A percentile compares a stretch with the other conserved stretches of the same genome.
These are phyloP conservation scores for Diglossa cyanea DNA, from an alignment of 2,797 vertebrate genomes.

Conservation along the genomic window DNA sequence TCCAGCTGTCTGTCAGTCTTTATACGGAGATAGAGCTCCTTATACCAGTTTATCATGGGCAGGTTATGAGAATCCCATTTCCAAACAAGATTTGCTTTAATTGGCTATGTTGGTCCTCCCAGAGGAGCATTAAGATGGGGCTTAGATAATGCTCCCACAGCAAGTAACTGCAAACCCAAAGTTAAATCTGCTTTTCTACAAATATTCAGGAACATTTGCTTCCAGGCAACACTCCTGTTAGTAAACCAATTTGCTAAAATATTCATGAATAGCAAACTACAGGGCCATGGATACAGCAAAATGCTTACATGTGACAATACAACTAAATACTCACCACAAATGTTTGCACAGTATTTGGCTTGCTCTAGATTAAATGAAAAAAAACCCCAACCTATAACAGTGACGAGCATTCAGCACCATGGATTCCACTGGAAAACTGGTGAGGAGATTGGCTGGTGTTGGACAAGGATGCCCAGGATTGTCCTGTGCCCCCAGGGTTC, in stretches of 20 bases:
- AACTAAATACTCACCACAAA: background rate
- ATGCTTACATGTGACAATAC: background rate
- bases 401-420: fast-evolving
- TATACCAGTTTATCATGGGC: background rate
- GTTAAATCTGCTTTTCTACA: background rate
- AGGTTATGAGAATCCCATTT: background rate
- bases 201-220: slow-evolving; percentile 33
- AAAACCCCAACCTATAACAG: fast-evolving
- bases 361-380: background rate
- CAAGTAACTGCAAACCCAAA: background rate
- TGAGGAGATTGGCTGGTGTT: background rate
- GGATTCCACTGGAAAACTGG: background rate
- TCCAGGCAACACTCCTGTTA: slow-evolving; percentile 21
- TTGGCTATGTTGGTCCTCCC: background rate
- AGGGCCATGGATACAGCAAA: background rate
- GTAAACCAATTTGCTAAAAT: slow-evolving; percentile 54
- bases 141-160: background rate
- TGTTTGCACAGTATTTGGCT: background rate
- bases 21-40: background rate
- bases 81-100: background rate
- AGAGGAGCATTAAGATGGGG: background rate
- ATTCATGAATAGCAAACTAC: slow-evolving; percentile 29
- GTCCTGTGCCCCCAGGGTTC: fast-evolving
- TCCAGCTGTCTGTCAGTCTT: background rate
- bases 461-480: background rate